Conservation (phyloP, 2,797 vertebrate species). For the Moxostoma hubbsi region DNA sequence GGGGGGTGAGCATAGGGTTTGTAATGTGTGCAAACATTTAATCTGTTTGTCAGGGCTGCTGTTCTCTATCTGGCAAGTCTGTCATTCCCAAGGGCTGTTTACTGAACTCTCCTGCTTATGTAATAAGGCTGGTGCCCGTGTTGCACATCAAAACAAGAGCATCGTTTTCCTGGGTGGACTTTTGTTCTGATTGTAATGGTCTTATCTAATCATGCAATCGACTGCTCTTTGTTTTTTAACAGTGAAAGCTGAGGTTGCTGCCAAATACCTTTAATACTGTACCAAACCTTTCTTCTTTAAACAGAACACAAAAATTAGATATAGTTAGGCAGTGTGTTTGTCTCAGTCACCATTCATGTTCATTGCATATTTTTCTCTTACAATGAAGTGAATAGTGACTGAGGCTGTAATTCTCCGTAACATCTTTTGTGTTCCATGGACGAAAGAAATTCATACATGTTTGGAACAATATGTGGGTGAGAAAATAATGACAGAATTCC, state of each 20-base stretch:
- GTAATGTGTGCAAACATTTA: constrained; percentile 21
- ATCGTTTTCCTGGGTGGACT: constrained; percentile 26
- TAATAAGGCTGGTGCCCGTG: constrained; percentile 11
- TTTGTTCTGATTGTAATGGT: not conserved
- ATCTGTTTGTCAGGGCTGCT: not conserved
- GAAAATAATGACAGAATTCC: too few relatives aligned
- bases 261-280: constrained; percentile 5
- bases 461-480: too few relatives aligned
- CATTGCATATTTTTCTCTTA: too few relatives aligned
- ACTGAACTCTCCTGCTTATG: constrained; percentile 22
- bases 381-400: too few relatives aligned
- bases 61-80: constrained; percentile 28
- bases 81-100: constrained; percentile 42
- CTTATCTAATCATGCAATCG: constrained; percentile 32
- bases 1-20: not conserved
- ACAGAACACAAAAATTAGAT: too few relatives aligned
- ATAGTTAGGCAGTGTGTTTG: too few relatives aligned
- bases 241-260: not conserved
- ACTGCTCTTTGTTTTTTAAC: constrained; percentile 31
- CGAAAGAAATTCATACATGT: too few relatives aligned
- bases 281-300: not conserved
- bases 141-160: constrained; percentile 19
- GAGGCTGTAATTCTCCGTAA: too few relatives aligned
- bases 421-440: too few relatives aligned
- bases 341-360: too few relatives aligned